phyloP scores from a whole-genome alignment of 2,797 vertebrate genomes.

The Spea hammondii region DNA sequence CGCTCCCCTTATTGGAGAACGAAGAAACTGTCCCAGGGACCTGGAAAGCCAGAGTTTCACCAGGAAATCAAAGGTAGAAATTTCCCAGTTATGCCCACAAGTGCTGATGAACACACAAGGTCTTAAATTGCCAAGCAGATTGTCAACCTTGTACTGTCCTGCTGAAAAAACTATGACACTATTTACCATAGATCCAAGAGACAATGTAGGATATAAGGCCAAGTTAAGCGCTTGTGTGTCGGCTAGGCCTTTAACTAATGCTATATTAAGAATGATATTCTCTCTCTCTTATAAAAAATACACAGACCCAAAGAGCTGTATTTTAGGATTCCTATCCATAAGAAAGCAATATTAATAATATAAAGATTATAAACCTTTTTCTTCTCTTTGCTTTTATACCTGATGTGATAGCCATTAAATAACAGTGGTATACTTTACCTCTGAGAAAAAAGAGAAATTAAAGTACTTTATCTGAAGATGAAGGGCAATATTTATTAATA shows the following conservation, averaged over 20 bases:
- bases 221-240: conserved; percentile 21
- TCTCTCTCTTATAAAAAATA: neutral
- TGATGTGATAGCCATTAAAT: conserved; percentile 28
- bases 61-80: too few species aligned
- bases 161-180: too few species aligned
- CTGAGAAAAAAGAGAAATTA: conserved; percentile 33
- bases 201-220: conserved; percentile 21
- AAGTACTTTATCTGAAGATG: conserved; percentile 38
- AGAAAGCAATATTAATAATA: conserved; percentile 23
- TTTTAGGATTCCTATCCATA: conserved; percentile 15
- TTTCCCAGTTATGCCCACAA: too few species aligned
- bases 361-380: conserved; percentile 4
- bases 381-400: neutral
- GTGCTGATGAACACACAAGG: too few species aligned
- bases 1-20: too few species aligned
- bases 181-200: too few species aligned
- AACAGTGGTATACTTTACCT: conserved; percentile 2
- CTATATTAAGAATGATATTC: neutral
- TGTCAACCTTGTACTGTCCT: too few species aligned
- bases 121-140: too few species aligned
- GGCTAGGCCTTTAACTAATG: neutral
- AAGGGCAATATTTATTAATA: conserved; percentile 41
- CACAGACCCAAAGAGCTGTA: neutral
- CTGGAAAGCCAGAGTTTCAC: too few species aligned
- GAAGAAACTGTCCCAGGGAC: too few species aligned